Percentiles rank a stretch among this genome's conserved stretches.
phyloP scores from a whole-genome alignment of 1,140 invertebrate species.

The Hycleus phaleratus region DNA sequence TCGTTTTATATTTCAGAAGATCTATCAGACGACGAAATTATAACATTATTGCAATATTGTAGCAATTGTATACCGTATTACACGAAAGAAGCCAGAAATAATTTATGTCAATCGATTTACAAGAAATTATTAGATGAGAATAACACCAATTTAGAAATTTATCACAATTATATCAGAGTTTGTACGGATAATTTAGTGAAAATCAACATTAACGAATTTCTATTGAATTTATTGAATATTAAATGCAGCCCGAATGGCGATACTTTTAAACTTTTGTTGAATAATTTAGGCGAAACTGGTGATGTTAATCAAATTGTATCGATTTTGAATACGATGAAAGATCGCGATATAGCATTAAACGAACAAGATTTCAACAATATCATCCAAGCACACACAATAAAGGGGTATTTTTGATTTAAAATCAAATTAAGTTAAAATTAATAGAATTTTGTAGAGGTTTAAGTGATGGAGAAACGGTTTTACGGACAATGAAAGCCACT shows the following conservation, averaged over 20 bases:
- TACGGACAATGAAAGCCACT: constrained; percentile 40
- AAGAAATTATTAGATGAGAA: not conserved
- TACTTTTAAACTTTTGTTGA: constrained; percentile 46
- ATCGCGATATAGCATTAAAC: constrained; percentile 45
- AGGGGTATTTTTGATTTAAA: constrained; percentile 35
- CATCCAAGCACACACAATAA: constrained; percentile 49
- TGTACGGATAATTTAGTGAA: constrained; percentile 32
- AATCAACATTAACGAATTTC: constrained; percentile 25
- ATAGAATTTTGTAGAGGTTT: constrained; percentile 32
- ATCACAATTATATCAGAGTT: constrained; percentile 32
- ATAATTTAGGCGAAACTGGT: constrained; percentile 47
- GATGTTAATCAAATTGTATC: constrained; percentile 51
- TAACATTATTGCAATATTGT: constrained; percentile 2
- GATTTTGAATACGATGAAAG: constrained; percentile 54
- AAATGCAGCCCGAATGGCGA: constrained; percentile 40
- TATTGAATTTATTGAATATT: constrained; percentile 10
- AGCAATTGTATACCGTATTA: not conserved
- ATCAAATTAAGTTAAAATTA: not conserved
- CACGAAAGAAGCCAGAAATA: constrained; percentile 1
- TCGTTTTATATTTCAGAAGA: not conserved
- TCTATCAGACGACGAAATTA: not conserved
- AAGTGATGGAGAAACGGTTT: constrained; percentile 30
- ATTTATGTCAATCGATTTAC: constrained; percentile 7
- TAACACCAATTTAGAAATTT: constrained; percentile 16
- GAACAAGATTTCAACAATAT: constrained; percentile 52